Percentiles rank a stretch among this genome's conserved stretches.
Conservation (phyloP, 2,113 vertebrate genomes). For the Vulpes lagopus region DNA sequence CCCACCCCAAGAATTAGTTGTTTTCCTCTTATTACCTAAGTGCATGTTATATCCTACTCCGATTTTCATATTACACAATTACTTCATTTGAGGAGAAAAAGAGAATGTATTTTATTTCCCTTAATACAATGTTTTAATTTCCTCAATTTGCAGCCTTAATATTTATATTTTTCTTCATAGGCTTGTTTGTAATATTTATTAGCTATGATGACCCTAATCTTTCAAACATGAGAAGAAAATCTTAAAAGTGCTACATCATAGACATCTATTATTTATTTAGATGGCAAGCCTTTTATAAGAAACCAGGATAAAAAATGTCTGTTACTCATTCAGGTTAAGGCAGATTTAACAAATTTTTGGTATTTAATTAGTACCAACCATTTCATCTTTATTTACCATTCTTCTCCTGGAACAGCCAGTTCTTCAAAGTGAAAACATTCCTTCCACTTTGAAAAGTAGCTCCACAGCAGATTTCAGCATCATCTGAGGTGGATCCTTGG, state of each 20-base stretch:
- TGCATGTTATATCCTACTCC: conserved; percentile 35
- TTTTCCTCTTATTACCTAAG: conserved; percentile 62
- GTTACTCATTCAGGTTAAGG: conserved; percentile 21
- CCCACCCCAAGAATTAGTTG: background rate
- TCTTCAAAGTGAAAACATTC: background rate
- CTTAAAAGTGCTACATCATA: background rate
- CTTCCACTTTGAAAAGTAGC: background rate
- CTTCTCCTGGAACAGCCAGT: accelerated
- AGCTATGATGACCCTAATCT: background rate
- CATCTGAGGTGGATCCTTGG: too few relatives aligned
- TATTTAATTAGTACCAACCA: background rate
- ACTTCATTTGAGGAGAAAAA: conserved; percentile 36
- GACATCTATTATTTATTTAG: background rate
- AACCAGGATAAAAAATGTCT: background rate
- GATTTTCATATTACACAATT: conserved; percentile 65
- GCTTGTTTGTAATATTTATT: conserved; percentile 60
- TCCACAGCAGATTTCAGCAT: background rate
- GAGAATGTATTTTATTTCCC: conserved; percentile 32
- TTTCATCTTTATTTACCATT: background rate
- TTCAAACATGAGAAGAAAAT: background rate
- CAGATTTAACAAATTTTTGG: background rate
- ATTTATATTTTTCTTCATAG: background rate
- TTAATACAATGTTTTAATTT: conserved; percentile 61
- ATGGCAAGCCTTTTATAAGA: background rate
- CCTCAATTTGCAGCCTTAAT: conserved; percentile 26